Conservation (phyloP, 1,140 invertebrate species). For the Lerema accius region DNA sequence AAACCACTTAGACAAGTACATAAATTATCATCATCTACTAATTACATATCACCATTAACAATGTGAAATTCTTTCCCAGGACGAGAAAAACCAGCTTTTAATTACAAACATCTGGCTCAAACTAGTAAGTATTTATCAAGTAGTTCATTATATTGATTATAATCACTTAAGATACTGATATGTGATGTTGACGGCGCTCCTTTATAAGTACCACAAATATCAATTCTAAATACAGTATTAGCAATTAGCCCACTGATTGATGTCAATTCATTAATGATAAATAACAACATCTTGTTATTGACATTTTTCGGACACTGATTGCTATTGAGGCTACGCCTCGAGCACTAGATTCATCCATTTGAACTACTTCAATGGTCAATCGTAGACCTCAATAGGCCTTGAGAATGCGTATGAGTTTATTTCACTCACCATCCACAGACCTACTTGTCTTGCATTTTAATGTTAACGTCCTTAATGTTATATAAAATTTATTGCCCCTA, state of each 20-base stretch:
- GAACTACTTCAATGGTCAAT: neutral
- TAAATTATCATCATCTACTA: neutral
- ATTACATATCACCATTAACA: neutral
- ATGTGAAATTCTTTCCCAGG: constrained; percentile 83
- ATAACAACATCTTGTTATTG: constrained; percentile 2
- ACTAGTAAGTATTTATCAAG: constrained; percentile 66
- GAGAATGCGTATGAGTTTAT: too few relatives aligned
- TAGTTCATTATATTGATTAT: constrained; percentile 6
- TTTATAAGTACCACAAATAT: constrained; percentile 13
- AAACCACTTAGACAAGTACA: too few relatives aligned
- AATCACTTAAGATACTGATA: neutral
- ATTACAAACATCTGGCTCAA: constrained; percentile 97
- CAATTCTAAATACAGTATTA: neutral
- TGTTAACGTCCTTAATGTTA: too few relatives aligned
- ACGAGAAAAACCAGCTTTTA: constrained; percentile 96
- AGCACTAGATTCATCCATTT: neutral
- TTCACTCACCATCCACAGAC: too few relatives aligned
- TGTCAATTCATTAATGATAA: constrained; percentile 6
- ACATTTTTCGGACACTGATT: constrained; percentile 20
- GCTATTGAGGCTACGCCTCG: constrained; percentile 10
- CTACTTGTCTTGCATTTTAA: too few relatives aligned
- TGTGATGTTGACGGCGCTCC: neutral
- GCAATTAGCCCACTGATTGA: constrained; percentile 5
- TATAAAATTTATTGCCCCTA: too few relatives aligned
- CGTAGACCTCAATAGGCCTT: constrained; percentile 6